Base-by-base conservation (phyloP, 35 echinoderm and acorn worm genomes). In the Lytechinus pictus region DNA sequence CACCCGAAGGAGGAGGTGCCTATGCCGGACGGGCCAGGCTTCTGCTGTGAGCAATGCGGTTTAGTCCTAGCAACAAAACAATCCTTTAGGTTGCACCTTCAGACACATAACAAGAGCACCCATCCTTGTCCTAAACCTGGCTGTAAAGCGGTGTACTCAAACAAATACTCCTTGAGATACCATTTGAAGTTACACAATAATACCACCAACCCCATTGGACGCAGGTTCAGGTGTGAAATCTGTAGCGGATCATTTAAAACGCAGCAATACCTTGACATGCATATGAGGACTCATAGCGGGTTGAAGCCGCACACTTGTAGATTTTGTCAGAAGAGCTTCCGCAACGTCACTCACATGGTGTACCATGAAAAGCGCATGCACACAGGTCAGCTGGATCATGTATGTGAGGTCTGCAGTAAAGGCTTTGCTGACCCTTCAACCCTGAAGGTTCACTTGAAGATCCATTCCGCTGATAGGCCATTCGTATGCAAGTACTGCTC, bases 331-430 rank as follows among this genome's bases (percentile, higher is more conserved):
- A 90, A 90, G 88, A 90, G 14, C 88, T 52, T 90, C 52, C 88
- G 28, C 29, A 90, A 90, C 27, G 52, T 54, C 88, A 90, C 88
- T 10, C 29, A 44, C 29, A 52, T 90, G 88, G 28, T 44, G 27
- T 90, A 90, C 88, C 88, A 90, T 13, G 88, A 90, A 9, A 44
- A 21, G 88, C 88, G 52, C 29, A 54, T 90, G 52, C 88, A 90
- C 88, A 90, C 88, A 13, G 88, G 52, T 9, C 29, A 90, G 88
- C 4, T 52, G 52, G 52, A 90, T 54, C 88, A 90, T 54, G 24
- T 12, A 21, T 90, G 88, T 54, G 10, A 44, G 5, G 9, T 52
- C 88, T 90, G 88, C 9, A 13, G 52, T 19, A 90, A 90, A 54
- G 29, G 88, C 28, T 90, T 52, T 54, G 88, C 88, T 16, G 28